phyloP scores from a whole-genome alignment of 2,888 invertebrate species.

The Leptodirus hochenwartii region DNA sequence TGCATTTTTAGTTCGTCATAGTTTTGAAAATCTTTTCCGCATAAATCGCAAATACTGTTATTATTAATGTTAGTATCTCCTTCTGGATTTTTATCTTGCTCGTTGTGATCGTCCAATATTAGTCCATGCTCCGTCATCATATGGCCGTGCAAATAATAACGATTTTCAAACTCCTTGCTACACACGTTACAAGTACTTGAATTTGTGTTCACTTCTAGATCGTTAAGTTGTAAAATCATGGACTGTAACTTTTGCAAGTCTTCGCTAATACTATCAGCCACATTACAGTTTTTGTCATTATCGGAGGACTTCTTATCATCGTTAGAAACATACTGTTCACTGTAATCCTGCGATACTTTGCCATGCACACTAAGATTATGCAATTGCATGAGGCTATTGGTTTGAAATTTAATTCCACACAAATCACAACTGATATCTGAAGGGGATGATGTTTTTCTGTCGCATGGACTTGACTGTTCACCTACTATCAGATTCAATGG shows the following conservation, averaged over 20 bases:
- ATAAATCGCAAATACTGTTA: conserved; percentile 26
- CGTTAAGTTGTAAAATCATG: conserved; percentile 79
- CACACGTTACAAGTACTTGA: conserved; percentile 45
- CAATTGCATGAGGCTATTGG: conserved; percentile 25
- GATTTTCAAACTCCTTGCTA: conserved; percentile 51
- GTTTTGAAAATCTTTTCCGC: conserved; percentile 29
- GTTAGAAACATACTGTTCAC: conserved; percentile 3
- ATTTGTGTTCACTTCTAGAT: conserved; percentile 42
- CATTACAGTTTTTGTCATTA: conserved; percentile 12
- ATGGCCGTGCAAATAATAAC: conserved; percentile 49
- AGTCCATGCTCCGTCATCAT: conserved; percentile 49
- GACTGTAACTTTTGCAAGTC: conserved; percentile 77
- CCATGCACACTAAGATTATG: conserved; percentile 26
- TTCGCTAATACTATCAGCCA: conserved; percentile 52
- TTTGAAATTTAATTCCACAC: conserved; percentile 34
- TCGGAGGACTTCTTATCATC: conserved; percentile 12
- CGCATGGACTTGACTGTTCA: conserved; percentile 35
- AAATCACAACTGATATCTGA: conserved; percentile 31
- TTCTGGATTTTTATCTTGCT: conserved; percentile 22
- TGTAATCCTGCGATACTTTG: conserved; percentile 15
- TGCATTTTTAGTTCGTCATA: conserved; percentile 50
- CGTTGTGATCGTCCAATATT: conserved; percentile 26
- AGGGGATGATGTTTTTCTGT: conserved; percentile 27
- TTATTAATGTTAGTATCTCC: conserved; percentile 21
- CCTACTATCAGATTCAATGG: conserved; percentile 61